Evolutionary conservation across 2,888 invertebrate genomes (phyloP), one percentile per base, ranked within the genome.

Genomic region (Brachyptera putata): DNA sequence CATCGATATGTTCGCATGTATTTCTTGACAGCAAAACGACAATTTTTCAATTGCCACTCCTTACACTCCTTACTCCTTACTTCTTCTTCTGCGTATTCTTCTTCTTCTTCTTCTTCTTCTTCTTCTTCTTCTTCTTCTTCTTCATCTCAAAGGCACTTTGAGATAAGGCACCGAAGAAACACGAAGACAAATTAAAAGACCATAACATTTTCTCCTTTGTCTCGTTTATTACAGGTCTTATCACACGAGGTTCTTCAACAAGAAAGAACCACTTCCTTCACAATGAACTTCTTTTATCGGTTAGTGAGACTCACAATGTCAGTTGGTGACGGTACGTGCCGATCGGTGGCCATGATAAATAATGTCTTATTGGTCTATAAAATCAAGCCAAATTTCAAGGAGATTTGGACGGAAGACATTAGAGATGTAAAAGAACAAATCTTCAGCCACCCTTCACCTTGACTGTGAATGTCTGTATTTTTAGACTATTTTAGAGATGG

Each of bases 201-300:
- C 60, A 62, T 62, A 62, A 60, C 57, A 60, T 62, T 46, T 5
- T 49, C 50, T 53, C 62, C 53, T 57, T 48, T 62, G 57, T 57
- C 59, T 56, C 59, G 57, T 62, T 62, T 62, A 58, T 62, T 53
- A 60, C 49, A 46, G 11, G 21, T 37, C 59, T 60, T 62, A 62
- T 62, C 62, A 50, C 37, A 39, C 39, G 22, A 39, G 16, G 36
- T 36, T 30, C 36, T 22, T 21, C 37, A 56, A 57, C 57, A 61
- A 57, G 57, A 57, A 61, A 58, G 50, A 26, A 39, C 49, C 56
- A 62, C 58, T 62, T 62, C 62, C 56, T 56, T 62, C 57, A 57
- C 62, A 60, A 62, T 62, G 56, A 62, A 62, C 59, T 62, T 62
- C 59, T 62, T 62, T 62, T 62, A 62, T 62, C 62, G 56, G 34